These are phyloP conservation scores for Platorchestia sp. DNA, from an alignment of 1,140 invertebrate species.

Conservation along the genomic window DNA sequence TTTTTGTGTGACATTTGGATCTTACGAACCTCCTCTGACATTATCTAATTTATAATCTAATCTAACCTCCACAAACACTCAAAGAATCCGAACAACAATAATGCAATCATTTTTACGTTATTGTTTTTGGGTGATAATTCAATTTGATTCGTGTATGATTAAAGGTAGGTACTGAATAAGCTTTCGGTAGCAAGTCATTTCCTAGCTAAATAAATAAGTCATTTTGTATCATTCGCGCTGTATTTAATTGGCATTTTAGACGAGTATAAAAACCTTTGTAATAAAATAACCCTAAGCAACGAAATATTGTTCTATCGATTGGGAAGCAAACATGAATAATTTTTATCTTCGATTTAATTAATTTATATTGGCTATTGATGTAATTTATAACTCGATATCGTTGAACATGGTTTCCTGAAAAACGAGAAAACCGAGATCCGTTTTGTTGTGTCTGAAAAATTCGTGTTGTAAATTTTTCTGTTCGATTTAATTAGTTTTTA, in stretches of 20 bases:
- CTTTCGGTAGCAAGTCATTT: background rate
- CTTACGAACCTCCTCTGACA: background rate
- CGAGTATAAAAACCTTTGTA: background rate
- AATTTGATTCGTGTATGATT: background rate
- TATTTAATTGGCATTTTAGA: background rate
- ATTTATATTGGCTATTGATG: too few relatives aligned
- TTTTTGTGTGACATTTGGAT: background rate
- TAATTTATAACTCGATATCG: too few relatives aligned
- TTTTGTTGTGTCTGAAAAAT: too few relatives aligned
- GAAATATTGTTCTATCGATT: background rate
- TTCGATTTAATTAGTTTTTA: too few relatives aligned
- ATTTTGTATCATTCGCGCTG: background rate
- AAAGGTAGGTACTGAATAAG: background rate
- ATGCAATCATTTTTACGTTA: too few relatives aligned
- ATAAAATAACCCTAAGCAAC: background rate
- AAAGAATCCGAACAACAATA: too few relatives aligned
- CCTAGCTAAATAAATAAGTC: background rate
- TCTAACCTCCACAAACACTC: too few relatives aligned
- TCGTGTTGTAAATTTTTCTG: too few relatives aligned
- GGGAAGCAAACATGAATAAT: background rate
- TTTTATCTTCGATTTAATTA: too few relatives aligned
- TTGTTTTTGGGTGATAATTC: too few relatives aligned
- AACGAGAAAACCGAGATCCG: background rate
- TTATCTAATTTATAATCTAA: too few relatives aligned
- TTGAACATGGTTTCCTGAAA: background rate